Percentiles rank a stretch among this genome's conserved stretches.
These are phyloP conservation scores for Drosophila niveifrons DNA, from an alignment of 2,888 invertebrate genomes.

Conservation along the genomic window DNA sequence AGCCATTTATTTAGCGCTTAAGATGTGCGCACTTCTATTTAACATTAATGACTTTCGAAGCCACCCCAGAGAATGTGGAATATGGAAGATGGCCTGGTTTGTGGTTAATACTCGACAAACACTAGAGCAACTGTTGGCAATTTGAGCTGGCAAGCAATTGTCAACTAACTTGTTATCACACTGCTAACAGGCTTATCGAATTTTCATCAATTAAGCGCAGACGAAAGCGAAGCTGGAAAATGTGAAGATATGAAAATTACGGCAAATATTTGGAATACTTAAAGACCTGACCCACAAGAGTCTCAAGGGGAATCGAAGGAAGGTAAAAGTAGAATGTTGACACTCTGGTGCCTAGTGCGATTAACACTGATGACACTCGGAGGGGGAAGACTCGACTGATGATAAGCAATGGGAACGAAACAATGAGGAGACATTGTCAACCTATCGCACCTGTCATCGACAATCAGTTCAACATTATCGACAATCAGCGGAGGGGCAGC, in stretches of 20 bases:
- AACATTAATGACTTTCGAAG: slow-evolving; percentile 51
- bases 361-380: slow-evolving; percentile 41
- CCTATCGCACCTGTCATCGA: slow-evolving; percentile 27
- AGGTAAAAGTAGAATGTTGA: slow-evolving; percentile 4
- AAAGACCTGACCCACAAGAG: background rate
- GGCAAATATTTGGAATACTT: slow-evolving; percentile 31
- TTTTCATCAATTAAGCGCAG: slow-evolving; percentile 42
- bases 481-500: background rate
- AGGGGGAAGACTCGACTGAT: slow-evolving; percentile 11
- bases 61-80: slow-evolving; percentile 17
- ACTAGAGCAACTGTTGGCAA: slow-evolving; percentile 25
- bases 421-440: slow-evolving; percentile 48
- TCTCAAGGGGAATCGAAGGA: background rate
- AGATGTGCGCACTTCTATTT: slow-evolving; percentile 17
- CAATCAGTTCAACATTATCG: slow-evolving; percentile 18
- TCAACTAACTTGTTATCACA: slow-evolving; percentile 45
- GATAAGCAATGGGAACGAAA: slow-evolving; percentile 38
- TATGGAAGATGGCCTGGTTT: slow-evolving; percentile 16
- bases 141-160: slow-evolving; percentile 31
- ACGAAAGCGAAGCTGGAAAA: slow-evolving; percentile 5
- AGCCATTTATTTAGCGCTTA: slow-evolving; percentile 31
- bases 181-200: slow-evolving; percentile 47
- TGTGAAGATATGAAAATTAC: slow-evolving; percentile 23
- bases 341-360: slow-evolving; percentile 17
- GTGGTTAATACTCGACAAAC: slow-evolving; percentile 14